Conservation (phyloP, 2,888 invertebrate species). For the Hanleya hanleyi region DNA sequence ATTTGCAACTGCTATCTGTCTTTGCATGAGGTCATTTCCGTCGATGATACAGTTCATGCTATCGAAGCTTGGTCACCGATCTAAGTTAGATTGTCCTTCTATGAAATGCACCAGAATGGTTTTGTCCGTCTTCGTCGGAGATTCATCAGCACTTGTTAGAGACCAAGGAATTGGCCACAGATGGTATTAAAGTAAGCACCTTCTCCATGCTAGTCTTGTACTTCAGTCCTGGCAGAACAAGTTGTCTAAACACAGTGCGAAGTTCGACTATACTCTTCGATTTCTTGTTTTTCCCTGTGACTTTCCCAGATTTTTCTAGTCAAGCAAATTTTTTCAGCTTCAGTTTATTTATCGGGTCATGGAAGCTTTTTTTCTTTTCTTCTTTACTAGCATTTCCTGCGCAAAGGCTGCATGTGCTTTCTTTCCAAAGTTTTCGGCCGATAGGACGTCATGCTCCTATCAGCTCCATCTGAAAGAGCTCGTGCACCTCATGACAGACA, state of each 20-base stretch:
- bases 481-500: conserved; percentile 35
- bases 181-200: conserved; percentile 2
- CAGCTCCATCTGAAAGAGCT: conserved; percentile 15
- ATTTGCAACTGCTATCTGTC: neutral
- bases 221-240: conserved; percentile 1
- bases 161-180: neutral
- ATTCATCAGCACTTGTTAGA: neutral
- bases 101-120: neutral
- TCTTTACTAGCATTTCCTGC: conserved; percentile 18
- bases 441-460: conserved; percentile 19
- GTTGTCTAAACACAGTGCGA: conserved; percentile 4
- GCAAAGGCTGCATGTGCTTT: conserved; percentile 18
- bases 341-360: neutral
- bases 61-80: neutral
- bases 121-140: conserved; percentile 1
- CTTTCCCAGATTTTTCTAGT: neutral
- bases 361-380: conserved; percentile 5
- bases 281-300: neutral
- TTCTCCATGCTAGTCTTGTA: neutral
- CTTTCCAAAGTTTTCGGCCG: conserved; percentile 11
- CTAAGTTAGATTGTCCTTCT: neutral
- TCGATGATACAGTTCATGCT: neutral
- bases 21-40: neutral
- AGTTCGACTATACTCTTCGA: neutral
- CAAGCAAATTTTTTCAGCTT: conserved; percentile 1